Evolutionary conservation across 2,888 invertebrate species (phyloP), one percentile per base, ranked within the genome.

Genomic region (Pherbina coryleti): DNA sequence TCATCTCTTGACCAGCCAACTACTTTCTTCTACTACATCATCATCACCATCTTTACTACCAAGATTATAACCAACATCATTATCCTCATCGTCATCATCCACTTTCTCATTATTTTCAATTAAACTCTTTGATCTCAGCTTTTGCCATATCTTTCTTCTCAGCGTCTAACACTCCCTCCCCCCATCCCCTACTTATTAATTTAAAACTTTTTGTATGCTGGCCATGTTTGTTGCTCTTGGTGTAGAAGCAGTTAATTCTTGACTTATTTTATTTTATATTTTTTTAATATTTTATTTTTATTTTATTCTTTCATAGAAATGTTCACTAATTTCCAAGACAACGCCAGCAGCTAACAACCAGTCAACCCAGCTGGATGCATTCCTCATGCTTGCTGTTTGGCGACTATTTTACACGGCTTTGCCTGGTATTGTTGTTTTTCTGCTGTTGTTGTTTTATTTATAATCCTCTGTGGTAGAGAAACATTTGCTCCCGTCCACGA

Each of bases 31-130:
- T 17, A 17, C 67, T 49, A 7, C 70, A 51, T 9, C 28, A 34
- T 66, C 62, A 72, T 77, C 34, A 72, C 44, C 64, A 28, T 66
- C 14, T 19, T 44, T 19, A 73, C n/a, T 49, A 2, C 51, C 9
- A 34, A 53, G 11, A 75, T 17, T 22, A 9, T 25, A 49, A 64
- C 31, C 51, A 70, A 49, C 51, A 53, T 11, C 49, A 14, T 7
- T 62, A 22, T 77, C 34, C 53, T 53, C 64, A 25, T 69, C 64
- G 34, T 49, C 28, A n/a, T 72, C 71, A 66, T 66, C 72, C 72
- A 60, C 75, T 78, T 75, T 62, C 72, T 37, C 76, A 78, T 78
- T 78, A 76, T 76, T 78, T 76, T 78, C 78, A 78, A 78, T 78
- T 78, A 78, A 78, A 76, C 76, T 76, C 64, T 75, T 76, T 67